Evolutionary conservation across 2,113 vertebrate genomes (phyloP).

Genomic region (Pelecanus crispus): DNA sequence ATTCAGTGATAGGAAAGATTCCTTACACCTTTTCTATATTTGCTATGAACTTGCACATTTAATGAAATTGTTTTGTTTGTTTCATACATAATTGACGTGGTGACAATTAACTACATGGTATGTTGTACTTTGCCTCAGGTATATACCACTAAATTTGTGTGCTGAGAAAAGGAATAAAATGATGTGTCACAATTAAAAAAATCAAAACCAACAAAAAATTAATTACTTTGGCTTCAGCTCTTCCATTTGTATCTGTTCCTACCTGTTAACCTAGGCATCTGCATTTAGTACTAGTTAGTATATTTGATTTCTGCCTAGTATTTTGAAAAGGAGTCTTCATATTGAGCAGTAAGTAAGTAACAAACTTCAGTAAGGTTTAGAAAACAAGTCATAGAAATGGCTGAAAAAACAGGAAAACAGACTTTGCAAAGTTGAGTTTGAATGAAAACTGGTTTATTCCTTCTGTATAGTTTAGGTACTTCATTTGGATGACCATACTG

Average conservation of each 20-base stretch:
- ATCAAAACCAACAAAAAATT: neutral
- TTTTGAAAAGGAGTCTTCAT: neutral
- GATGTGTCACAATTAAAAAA: neutral
- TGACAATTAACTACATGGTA: constrained; percentile 24
- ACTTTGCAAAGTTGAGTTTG: neutral
- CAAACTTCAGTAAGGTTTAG: neutral
- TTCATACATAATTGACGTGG: constrained; percentile 40
- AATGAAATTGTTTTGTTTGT: constrained; percentile 23
- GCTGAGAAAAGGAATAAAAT: neutral
- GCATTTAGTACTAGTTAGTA: neutral
- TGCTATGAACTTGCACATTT: neutral
- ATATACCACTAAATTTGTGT: neutral
- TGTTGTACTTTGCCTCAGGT: constrained; percentile 34
- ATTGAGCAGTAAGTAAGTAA: neutral
- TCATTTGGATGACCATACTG: neutral
- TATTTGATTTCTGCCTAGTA: neutral
- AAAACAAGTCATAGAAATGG: neutral
- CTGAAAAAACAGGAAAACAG: neutral
- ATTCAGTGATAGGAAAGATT: neutral
- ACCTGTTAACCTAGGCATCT: neutral
- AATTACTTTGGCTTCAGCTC: neutral
- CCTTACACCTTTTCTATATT: neutral
- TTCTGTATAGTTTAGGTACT: neutral
- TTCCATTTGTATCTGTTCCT: neutral
- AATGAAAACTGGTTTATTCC: neutral